Base-by-base conservation (phyloP, 2,797 vertebrate genomes). In the Pogonophryne albipinna region DNA sequence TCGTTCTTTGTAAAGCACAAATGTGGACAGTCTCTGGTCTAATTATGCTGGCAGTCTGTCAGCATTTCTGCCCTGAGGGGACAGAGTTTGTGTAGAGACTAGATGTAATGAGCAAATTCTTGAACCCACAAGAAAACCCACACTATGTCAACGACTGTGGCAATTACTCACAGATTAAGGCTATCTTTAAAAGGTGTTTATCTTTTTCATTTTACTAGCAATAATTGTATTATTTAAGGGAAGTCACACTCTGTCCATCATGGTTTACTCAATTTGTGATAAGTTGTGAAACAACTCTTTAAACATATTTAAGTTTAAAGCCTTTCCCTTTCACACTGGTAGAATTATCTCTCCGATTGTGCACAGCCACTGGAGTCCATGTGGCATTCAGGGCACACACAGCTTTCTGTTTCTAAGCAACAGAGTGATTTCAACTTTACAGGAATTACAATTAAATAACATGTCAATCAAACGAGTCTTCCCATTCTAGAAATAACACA, bases 321-420 rank as follows among this genome's bases (percentile, higher is more conserved):
- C 8, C 12, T 41, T 46, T 34, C 74, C 31, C 3, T 53, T 49
- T 71, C 47, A 65, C 61, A 49, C 38, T 50, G 23, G 23, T 56
- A 63, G 19, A 53, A 68, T 62, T 50, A 78, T 74, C 69, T 74
- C n/a, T 61, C 51, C 2, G 3, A 45, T 46, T 79, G 42, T 78
- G 57, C 45, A 60, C 15, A 44, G 52, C 79, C 55, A 69, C 60
- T 79, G 46, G 56, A 72, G 57, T n/a, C 66, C 78, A 76, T 71
- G 20, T 27, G 71, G 31, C 15, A 16, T 64, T 59, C 59, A 53
- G 69, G 71, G 58, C 66, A 53, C 66, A 42, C 61, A 55, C 60
- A 74, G 72, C 66, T 44, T 6, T 6, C 78, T 45, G 82, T 90
- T 84, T 87, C 89, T 49, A 82, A 64, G 89, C 89, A 91, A 90